A percentile compares a stretch with the other conserved stretches of the same genome.
Evolutionary conservation across 2,797 vertebrate species (phyloP).

Genomic region (Cryptoblepharus egeriae): DNA sequence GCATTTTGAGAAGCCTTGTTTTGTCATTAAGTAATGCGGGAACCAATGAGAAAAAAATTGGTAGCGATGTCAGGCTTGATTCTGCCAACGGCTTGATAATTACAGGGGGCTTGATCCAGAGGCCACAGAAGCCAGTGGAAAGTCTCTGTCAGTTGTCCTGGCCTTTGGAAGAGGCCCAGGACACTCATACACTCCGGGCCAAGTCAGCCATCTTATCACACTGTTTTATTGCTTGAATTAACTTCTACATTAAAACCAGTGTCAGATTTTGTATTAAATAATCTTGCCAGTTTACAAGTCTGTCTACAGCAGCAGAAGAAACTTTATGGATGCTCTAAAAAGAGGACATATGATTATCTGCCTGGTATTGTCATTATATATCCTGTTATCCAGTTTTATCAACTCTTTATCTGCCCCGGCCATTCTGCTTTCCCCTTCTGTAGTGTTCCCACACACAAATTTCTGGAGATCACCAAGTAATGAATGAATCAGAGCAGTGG

Average conservation of each 20-base stretch:
- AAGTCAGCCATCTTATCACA: constrained; percentile 14
- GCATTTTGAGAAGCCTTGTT: constrained; percentile 1
- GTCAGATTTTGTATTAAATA: neutral
- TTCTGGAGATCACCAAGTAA: no score
- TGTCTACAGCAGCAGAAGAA: neutral
- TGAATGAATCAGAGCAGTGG: no score
- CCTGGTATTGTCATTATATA: neutral
- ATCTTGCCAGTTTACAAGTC: neutral
- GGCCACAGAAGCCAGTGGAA: constrained; percentile 24
- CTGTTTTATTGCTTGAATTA: neutral
- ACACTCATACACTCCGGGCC: neutral
- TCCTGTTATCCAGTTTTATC: no score
- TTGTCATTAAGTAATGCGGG: constrained; percentile 22
- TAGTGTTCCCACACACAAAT: no score
- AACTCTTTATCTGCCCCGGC: no score
- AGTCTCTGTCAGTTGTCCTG: neutral
- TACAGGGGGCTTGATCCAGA: constrained; percentile 22
- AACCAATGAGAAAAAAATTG: constrained; percentile 5
- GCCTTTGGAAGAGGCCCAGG: constrained; percentile 20
- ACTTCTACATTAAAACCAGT: neutral
- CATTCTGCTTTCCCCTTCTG: no score
- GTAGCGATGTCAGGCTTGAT: neutral
- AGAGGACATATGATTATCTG: neutral
- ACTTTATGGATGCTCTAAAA: no score
- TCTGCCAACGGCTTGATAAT: constrained; percentile 30